phyloP scores from a whole-genome alignment of 1,140 invertebrate genomes.

The Pomacea maculata region DNA sequence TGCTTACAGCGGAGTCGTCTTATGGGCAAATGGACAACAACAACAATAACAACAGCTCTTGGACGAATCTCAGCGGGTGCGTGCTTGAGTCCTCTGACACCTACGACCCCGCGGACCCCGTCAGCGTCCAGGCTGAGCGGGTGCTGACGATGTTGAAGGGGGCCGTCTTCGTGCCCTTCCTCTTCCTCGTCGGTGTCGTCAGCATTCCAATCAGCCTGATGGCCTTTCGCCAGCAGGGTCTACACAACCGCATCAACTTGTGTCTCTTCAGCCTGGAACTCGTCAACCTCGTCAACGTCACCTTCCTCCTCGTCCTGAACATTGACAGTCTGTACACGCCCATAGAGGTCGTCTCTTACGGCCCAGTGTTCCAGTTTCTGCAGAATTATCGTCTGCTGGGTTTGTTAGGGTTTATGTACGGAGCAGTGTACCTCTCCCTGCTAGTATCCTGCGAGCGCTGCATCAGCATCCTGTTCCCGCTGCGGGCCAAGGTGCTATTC shows the following conservation, averaged over 20 bases:
- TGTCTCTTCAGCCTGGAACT: constrained; percentile 2
- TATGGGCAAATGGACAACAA: too few species aligned
- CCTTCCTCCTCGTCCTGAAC: neutral
- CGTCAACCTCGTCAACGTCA: neutral
- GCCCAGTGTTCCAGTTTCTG: neutral
- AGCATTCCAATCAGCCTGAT: neutral
- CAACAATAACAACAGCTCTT: too few species aligned
- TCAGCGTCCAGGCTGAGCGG: neutral
- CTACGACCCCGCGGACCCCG: neutral
- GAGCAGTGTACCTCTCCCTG: neutral
- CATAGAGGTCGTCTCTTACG: neutral
- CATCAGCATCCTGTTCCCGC: neutral
- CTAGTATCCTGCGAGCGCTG: neutral
- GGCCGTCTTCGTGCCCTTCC: neutral
- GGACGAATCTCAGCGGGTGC: too few species aligned
- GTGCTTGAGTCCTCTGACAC: too few species aligned
- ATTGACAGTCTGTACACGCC: neutral
- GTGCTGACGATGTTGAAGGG: neutral
- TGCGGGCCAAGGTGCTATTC: neutral
- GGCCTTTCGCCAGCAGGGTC: neutral
- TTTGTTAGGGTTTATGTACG: neutral
- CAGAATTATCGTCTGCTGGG: neutral
- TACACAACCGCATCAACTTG: neutral
- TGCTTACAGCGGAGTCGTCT: too few species aligned
- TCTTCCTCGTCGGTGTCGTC: neutral